Conservation (phyloP, 2,888 invertebrate genomes). For the Hyposoter dolosus region DNA sequence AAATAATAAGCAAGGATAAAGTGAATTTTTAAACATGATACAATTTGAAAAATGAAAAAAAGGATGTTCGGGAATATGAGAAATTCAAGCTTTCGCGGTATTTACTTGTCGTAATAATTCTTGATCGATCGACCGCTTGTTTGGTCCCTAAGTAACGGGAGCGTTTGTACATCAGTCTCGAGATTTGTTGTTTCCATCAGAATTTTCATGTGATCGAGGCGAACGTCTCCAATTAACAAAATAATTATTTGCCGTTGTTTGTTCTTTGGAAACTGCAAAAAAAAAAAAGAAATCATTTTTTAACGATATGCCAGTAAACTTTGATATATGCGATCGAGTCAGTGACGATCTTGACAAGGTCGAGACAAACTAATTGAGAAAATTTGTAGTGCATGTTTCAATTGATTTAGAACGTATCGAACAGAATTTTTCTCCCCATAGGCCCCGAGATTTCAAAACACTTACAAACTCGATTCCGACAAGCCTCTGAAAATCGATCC, state of each 20-base stretch:
- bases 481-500: constrained; percentile 88
- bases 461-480: constrained; percentile 88
- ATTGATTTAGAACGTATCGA: not conserved
- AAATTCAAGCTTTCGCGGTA: constrained; percentile 50
- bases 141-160: constrained; percentile 65
- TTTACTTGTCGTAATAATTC: constrained; percentile 37
- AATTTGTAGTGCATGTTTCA: not conserved
- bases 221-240: not conserved
- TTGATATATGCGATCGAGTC: constrained; percentile 62
- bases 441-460: constrained; percentile 87
- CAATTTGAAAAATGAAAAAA: not conserved
- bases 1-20: not conserved
- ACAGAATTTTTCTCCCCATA: constrained; percentile 69
- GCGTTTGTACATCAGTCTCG: constrained; percentile 39
- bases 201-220: constrained; percentile 19
- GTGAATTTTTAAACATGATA: not conserved
- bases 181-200: not conserved
- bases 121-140: constrained; percentile 63
- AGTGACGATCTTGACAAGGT: constrained; percentile 71
- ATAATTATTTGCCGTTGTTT: not conserved
- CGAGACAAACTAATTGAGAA: not conserved
- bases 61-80: not conserved
- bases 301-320: constrained; percentile 66
- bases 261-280: not conserved
- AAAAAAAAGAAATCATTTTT: not conserved